Evolutionary conservation across 2,888 invertebrate genomes (phyloP).

Genomic region (Dynastes tityus): DNA sequence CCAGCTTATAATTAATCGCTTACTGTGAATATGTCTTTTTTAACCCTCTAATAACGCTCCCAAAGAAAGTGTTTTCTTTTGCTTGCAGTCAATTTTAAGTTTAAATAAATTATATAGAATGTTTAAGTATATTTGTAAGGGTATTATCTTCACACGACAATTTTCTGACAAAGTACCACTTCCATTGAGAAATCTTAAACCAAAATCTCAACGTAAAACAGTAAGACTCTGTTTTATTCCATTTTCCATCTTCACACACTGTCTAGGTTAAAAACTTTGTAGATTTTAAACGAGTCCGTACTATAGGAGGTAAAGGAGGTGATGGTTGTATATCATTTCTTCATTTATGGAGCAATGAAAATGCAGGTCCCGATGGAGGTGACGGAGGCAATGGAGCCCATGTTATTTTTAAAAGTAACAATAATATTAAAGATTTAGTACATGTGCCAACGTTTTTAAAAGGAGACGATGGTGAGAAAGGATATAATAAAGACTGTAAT

Average conservation of each 20-base stretch:
- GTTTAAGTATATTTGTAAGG: conserved; percentile 14
- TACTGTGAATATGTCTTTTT: too few species aligned
- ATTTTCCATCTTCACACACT: conserved; percentile 15
- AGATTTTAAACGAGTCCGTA: conserved; percentile 79
- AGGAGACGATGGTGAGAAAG: conserved; percentile 83
- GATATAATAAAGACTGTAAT: conserved; percentile 82
- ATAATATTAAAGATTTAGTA: conserved; percentile 80
- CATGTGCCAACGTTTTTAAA: conserved; percentile 75
- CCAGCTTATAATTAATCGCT: too few species aligned
- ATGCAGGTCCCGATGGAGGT: conserved; percentile 96
- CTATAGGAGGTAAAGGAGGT: conserved; percentile 91
- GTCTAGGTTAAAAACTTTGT: conserved; percentile 74
- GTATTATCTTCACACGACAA: conserved; percentile 13
- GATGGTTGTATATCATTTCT: conserved; percentile 93
- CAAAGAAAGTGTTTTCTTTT: too few species aligned
- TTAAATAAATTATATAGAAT: neutral
- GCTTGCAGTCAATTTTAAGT: too few species aligned
- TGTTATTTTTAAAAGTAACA: conserved; percentile 86
- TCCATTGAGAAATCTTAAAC: conserved; percentile 70
- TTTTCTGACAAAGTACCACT: conserved; percentile 60
- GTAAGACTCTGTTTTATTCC: conserved; percentile 61
- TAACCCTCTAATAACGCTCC: too few species aligned
- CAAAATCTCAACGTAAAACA: conserved; percentile 69
- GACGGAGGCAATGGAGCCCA: conserved; percentile 98
- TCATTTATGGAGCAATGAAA: conserved; percentile 86